A percentile compares a stretch with the other conserved stretches of the same genome.
phyloP scores from a whole-genome alignment of 2,113 vertebrate genomes.

The Butastur rufipennis region DNA sequence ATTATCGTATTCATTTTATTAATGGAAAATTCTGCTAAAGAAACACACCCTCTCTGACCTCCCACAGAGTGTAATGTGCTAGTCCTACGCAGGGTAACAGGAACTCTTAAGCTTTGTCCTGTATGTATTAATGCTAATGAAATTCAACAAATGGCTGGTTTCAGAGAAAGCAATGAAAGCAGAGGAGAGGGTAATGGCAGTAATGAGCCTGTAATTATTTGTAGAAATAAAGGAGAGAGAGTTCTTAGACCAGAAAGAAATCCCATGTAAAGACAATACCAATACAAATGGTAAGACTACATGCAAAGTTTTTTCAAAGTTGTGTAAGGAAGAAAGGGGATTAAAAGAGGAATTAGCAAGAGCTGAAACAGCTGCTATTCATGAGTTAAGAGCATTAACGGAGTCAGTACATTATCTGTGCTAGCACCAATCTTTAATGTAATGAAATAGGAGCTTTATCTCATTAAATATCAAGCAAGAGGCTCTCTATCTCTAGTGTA shows the following conservation, averaged over 20 bases:
- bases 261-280: not conserved
- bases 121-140: constrained; percentile 25
- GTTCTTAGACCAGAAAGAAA: not conserved
- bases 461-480: constrained; percentile 1
- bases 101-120: constrained; percentile 18
- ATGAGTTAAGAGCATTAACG: constrained; percentile 27
- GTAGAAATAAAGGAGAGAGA: not conserved
- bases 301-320: not conserved
- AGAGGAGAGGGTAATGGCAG: not conserved
- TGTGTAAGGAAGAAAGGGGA: not conserved
- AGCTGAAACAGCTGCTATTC: constrained; percentile 23
- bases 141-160: constrained; percentile 12
- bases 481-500: not conserved
- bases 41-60: not conserved
- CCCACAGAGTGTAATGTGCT: not conserved
- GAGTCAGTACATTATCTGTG: not conserved
- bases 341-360: constrained; percentile 45
- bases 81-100: not conserved
- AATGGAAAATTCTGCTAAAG: not conserved
- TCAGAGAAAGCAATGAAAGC: not conserved
- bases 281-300: not conserved
- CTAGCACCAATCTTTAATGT: not conserved
- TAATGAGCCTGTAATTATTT: constrained; percentile 41
- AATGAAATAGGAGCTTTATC: constrained; percentile 13
- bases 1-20: not conserved